Evolutionary conservation across 2,113 vertebrate species (phyloP), one percentile per base, ranked within the genome.

Genomic region (Sphaerodactylus townsendi): DNA sequence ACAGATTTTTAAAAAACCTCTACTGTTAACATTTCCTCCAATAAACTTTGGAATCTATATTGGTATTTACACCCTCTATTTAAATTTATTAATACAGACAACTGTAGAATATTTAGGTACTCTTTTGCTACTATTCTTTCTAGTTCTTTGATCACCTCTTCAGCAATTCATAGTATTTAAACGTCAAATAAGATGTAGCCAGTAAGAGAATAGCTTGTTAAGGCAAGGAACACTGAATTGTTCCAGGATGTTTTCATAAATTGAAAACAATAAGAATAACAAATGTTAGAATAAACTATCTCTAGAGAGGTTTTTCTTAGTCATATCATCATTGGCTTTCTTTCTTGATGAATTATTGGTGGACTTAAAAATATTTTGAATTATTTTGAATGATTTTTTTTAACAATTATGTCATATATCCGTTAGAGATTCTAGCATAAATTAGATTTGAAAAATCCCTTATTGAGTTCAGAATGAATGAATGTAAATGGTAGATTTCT

Each of bases 211-310:
- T 74, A 79, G 19, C 23, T 23, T n/a, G 25, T 10, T 80, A 66
- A 88, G 88, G 85, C 8, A 92, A 85, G 69, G 90, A 90, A 90
- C 17, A 1, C 10, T 37, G 70, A 82, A 62, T 72, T 86, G 78
- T 81, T 39, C 81, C 59, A 11, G 85, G 75, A 90, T 76, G 5
- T 90, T 82, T 80, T 33, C 82, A 77, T 85, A 35, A 88, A 53
- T 23, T 76, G 85, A 87, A 81, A 80, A 2, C 25, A 83, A 28
- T 37, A 5, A 77, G 88, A 75, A 64, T 5, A 59, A 23, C 19
- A 84, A n/a, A 28, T 30, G 0, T 0, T 64, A 0, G 15, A 5
- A 77, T 25, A 48, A 30, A 39, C 28, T 86, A 13, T 82, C 56
- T 90, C 65, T 70, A 10, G 80, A 69, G 53, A 17, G n/a, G 8